These are phyloP conservation scores for Oxyteleia sp. DNA, from an alignment of 2,888 invertebrate species.

Conservation along the genomic window DNA sequence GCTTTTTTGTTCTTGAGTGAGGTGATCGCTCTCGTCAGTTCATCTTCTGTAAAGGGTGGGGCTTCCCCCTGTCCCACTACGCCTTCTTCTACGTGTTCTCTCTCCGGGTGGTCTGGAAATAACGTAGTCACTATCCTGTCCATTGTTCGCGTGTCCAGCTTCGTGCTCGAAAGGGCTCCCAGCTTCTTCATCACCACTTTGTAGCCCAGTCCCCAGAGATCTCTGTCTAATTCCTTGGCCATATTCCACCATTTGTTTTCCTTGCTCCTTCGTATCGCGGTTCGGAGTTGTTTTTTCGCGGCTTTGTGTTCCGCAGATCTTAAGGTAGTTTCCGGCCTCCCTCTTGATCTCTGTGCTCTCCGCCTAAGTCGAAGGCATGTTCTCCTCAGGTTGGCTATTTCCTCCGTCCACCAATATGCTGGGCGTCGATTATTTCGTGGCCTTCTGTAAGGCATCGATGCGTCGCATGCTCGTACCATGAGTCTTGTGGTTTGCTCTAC, in stretches of 20 bases:
- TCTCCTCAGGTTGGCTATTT: no score
- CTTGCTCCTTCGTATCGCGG: conserved; percentile 27
- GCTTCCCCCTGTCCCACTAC: no score
- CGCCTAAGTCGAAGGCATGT: no score
- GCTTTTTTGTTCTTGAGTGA: conserved; percentile 69
- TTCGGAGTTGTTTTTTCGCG: conserved; percentile 5
- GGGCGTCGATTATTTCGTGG: no score
- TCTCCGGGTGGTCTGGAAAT: conserved; percentile 29
- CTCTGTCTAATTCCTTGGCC: conserved; percentile 24
- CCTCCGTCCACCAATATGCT: no score
- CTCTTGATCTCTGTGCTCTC: conserved; percentile 14
- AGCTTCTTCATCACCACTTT: conserved; percentile 35
- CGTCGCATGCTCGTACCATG: conserved; percentile 4
- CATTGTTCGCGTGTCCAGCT: conserved; percentile 6
- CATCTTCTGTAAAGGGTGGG: conserved; percentile 52
- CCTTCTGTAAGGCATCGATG: neutral
- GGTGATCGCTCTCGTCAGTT: conserved; percentile 48
- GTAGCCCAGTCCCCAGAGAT: conserved; percentile 54
- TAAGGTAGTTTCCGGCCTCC: neutral
- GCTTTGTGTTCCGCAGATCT: neutral
- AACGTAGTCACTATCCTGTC: conserved; percentile 7
- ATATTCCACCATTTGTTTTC: neutral
- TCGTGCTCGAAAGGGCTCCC: neutral
- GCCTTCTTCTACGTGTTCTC: no score
- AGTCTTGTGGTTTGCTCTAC: conserved; percentile 6